phyloP scores from a whole-genome alignment of 2,113 vertebrate species.

The Nanorana parkeri region DNA sequence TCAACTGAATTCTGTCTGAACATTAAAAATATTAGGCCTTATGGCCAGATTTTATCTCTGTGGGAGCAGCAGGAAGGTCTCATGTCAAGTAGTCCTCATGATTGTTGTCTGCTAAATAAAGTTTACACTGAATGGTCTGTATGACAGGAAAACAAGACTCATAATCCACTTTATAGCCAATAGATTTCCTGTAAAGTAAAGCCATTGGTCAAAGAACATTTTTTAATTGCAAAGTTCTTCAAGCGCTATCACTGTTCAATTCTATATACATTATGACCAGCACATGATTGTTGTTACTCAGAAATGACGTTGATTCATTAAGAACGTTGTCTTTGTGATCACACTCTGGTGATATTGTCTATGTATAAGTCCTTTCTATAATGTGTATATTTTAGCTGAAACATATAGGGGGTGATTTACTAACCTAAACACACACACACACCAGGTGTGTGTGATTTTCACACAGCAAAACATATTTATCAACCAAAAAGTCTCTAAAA shows the following conservation, averaged over 20 bases:
- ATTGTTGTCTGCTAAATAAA: neutral
- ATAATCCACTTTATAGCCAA: neutral
- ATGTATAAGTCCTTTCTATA: conserved; percentile 16
- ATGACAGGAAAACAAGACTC: neutral
- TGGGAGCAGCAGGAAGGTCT: too few species aligned
- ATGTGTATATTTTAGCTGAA: conserved; percentile 43
- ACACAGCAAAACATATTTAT: too few species aligned
- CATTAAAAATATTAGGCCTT: too few species aligned
- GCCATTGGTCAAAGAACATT: neutral
- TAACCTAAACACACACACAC: too few species aligned
- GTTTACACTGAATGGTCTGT: neutral
- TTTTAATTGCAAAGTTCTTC: neutral
- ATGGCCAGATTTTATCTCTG: too few species aligned
- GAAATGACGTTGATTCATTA: neutral
- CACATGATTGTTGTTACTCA: neutral
- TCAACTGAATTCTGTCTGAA: too few species aligned
- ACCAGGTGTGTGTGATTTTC: too few species aligned
- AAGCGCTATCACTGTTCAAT: neutral
- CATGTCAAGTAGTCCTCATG: too few species aligned
- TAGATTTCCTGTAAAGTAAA: neutral
- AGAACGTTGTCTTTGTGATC: neutral
- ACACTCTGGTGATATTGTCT: conserved; percentile 18
- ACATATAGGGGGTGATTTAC: too few species aligned
- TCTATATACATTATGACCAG: neutral
- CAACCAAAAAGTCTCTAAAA: too few species aligned